Conservation (phyloP, 2,888 invertebrate genomes). For the Theretra japonica region DNA sequence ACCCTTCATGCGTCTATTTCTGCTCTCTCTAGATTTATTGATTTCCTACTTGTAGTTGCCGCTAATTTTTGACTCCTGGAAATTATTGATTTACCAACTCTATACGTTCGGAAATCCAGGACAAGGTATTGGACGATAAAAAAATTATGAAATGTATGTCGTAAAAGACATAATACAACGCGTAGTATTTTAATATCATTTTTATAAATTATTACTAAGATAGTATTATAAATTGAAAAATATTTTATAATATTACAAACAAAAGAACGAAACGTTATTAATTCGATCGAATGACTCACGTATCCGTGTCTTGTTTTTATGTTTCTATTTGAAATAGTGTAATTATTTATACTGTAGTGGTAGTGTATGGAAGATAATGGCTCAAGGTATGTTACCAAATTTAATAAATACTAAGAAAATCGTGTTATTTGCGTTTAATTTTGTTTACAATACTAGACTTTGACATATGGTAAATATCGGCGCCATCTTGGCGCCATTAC, state of each 20-base stretch:
- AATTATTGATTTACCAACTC: conserved; percentile 4
- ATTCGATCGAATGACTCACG: conserved; percentile 53
- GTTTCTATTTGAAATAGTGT: conserved; percentile 40
- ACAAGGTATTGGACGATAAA: too few species aligned
- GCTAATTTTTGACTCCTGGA: neutral
- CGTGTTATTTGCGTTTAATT: conserved; percentile 26
- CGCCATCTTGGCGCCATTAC: conserved; percentile 72
- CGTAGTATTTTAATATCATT: neutral
- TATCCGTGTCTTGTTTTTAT: conserved; percentile 49
- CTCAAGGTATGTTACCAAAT: conserved; percentile 65
- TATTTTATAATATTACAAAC: neutral
- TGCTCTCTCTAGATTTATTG: neutral
- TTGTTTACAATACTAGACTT: conserved; percentile 54
- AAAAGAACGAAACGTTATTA: conserved; percentile 46
- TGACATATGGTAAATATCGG: conserved; percentile 67
- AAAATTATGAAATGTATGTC: neutral
- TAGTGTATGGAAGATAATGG: conserved; percentile 55
- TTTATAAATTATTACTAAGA: neutral
- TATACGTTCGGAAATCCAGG: conserved; percentile 1
- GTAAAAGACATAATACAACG: neutral
- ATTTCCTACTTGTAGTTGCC: conserved; percentile 16
- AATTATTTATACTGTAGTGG: conserved; percentile 31
- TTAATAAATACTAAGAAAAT: conserved; percentile 29
- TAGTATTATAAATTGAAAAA: neutral
- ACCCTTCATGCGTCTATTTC: neutral